Base-by-base conservation (phyloP, 2,113 vertebrate species). In the Tympanuchus pallidicinctus region DNA sequence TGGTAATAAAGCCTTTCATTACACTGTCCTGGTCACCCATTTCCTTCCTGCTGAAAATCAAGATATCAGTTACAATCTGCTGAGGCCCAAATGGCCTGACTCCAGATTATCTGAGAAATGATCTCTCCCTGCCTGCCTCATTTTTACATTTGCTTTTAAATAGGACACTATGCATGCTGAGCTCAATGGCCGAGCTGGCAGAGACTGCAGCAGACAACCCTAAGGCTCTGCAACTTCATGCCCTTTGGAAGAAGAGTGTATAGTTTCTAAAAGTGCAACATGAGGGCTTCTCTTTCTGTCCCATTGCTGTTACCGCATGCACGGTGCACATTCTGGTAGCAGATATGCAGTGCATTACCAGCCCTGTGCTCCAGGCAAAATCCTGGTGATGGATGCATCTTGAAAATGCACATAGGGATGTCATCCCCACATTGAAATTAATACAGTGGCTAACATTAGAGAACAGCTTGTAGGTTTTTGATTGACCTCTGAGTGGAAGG, bases 71-170 rank as follows among this genome's bases (percentile, higher is more conserved):
- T 95, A 95, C 96, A 78, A 78, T 81, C 94, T 93, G 48, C 70
- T 63, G 52, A 90, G 45, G 57, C 59, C 94, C 57, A 81, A 83
- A 93, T 93, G 86, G 89, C 95, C n/a, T 3, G 10, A 88, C 73
- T 94, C 92, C 90, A 90, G 90, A 90, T 90, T 95, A 95, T 91
- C 94, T 93, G 76, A 90, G 96, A 94, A 95, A 91, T 69, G 64
- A 95, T 94, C 94, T 94, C 91, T 94, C 73, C 63, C 52, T 72
- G 36, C 82, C 52, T 1, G 1, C 88, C 87, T 91, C 85, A 61
- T 90, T 89, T 78, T 88, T 91, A 82, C 70, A 24, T 34, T 80
- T 93, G 57, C 86, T 78, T 88, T 90, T 91, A 95, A 94, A 74
- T 90, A 91, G 82, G 92, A 74, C 90, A 70, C 86, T 81, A 71